These are phyloP conservation scores for Actinopyga echinites DNA, from an alignment of 53 echinoderm and acorn worm species.

Conservation along the genomic window DNA sequence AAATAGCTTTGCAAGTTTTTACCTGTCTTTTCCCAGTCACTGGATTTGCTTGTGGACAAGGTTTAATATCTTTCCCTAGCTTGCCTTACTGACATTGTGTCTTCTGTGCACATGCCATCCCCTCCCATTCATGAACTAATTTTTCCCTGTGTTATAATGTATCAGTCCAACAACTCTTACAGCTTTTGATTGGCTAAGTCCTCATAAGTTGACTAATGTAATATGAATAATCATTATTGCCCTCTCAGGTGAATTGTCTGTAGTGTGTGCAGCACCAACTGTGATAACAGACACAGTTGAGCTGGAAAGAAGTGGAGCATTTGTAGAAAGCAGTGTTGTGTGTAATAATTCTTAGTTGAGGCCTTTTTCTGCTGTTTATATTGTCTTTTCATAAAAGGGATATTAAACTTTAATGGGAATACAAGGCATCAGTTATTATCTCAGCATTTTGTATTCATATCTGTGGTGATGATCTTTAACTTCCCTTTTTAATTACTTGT, in stretches of 20 bases:
- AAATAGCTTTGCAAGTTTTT: too few species aligned
- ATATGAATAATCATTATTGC: slow-evolving; percentile 24
- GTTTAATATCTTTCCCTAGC: too few species aligned
- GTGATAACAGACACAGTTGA: neutral
- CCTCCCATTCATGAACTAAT: slow-evolving; percentile 21
- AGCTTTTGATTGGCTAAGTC: slow-evolving; percentile 18
- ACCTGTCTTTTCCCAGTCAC: too few species aligned
- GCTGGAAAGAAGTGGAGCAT: neutral
- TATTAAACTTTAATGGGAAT: too few species aligned
- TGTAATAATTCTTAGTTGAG: neutral
- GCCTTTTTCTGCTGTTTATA: slow-evolving; percentile 14
- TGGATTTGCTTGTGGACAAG: too few species aligned
- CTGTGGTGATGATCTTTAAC: too few species aligned
- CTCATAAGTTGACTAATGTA: neutral
- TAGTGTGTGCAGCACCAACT: too few species aligned
- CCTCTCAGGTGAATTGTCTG: neutral
- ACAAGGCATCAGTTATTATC: too few species aligned
- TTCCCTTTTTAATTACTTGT: too few species aligned
- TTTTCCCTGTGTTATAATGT: slow-evolving; percentile 22
- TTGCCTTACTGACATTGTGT: too few species aligned
- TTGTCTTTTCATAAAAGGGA: neutral
- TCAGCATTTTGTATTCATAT: too few species aligned
- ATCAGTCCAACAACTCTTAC: slow-evolving; percentile 21
- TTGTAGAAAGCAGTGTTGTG: neutral
- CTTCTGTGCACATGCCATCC: neutral